These are phyloP conservation scores for Thalassophryne amazonica DNA, from an alignment of 2,797 vertebrate species.

Conservation along the genomic window DNA sequence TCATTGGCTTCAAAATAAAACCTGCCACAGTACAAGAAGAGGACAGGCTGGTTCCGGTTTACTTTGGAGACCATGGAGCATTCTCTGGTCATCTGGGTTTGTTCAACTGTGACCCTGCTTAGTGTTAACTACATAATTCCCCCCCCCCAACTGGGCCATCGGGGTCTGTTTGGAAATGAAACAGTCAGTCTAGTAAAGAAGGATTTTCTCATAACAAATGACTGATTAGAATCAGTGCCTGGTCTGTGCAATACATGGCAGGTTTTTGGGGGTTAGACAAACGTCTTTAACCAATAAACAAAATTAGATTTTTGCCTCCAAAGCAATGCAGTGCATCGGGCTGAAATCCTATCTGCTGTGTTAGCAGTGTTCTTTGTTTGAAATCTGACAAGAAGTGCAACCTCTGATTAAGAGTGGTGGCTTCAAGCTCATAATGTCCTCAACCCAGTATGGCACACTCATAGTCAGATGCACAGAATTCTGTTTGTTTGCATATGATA, in stretches of 20 bases:
- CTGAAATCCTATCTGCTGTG: conserved; percentile 2
- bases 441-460: conserved; percentile 9
- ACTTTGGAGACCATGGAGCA: conserved; percentile 63
- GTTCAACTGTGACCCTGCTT: conserved; percentile 67
- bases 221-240: conserved; percentile 40
- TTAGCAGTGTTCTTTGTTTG: conserved; percentile 24
- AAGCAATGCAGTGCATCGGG: not conserved
- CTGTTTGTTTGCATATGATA: conserved; percentile 19
- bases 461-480: conserved; percentile 23
- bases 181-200: conserved; percentile 25
- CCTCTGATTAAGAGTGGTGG: conserved; percentile 16
- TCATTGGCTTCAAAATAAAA: conserved; percentile 52
- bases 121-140: conserved; percentile 54
- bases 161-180: conserved; percentile 32
- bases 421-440: conserved; percentile 8
- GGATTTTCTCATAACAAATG: conserved; percentile 31
- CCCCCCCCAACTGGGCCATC: conserved; percentile 23
- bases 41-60: conserved; percentile 52
- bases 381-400: conserved; percentile 27
- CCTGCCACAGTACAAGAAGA: conserved; percentile 34
- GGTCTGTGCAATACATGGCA: not conserved
- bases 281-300: not conserved
- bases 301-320: conserved; percentile 20
- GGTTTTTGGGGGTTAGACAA: conserved; percentile 2
- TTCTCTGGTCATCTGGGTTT: conserved; percentile 68